A percentile compares a stretch with the other conserved stretches of the same genome.
These are phyloP conservation scores for Adelosebastes latens DNA, from an alignment of 2,797 vertebrate species.

Conservation along the genomic window DNA sequence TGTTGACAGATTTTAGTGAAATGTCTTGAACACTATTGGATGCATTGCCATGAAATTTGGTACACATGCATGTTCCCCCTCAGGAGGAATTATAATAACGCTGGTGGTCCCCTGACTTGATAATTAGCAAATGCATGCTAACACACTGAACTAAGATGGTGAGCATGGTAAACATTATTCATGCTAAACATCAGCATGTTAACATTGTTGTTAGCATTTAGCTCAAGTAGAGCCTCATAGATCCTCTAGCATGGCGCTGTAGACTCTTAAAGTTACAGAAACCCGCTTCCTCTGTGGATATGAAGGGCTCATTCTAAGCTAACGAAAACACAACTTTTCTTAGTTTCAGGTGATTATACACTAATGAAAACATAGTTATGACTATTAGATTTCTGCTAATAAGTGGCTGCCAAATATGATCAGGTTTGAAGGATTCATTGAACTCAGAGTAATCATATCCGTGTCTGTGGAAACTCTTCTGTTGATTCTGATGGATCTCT, in stretches of 20 bases:
- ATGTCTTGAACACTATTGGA: neutral
- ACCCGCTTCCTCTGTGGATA: too few species aligned
- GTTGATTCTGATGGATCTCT: neutral
- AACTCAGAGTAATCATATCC: neutral
- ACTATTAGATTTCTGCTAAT: too few species aligned
- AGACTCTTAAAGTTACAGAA: neutral
- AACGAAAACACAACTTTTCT: too few species aligned
- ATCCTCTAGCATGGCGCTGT: neutral
- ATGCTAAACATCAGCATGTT: neutral
- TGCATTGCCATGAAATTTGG: neutral
- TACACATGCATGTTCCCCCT: neutral
- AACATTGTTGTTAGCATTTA: neutral
- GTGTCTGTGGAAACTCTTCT: neutral
- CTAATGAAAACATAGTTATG: too few species aligned
- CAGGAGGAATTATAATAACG: neutral
- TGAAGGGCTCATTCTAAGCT: too few species aligned
- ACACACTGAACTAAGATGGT: neutral
- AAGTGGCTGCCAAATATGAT: neutral
- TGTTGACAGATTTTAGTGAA: neutral
- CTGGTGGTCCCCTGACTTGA: neutral
- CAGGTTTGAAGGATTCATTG: neutral
- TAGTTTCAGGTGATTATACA: too few species aligned
- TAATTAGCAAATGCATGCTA: neutral
- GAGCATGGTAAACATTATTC: neutral
- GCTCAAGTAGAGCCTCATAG: neutral